phyloP scores from a whole-genome alignment of 2,113 vertebrate genomes.

The Sterrhoptilus dennistouni region DNA sequence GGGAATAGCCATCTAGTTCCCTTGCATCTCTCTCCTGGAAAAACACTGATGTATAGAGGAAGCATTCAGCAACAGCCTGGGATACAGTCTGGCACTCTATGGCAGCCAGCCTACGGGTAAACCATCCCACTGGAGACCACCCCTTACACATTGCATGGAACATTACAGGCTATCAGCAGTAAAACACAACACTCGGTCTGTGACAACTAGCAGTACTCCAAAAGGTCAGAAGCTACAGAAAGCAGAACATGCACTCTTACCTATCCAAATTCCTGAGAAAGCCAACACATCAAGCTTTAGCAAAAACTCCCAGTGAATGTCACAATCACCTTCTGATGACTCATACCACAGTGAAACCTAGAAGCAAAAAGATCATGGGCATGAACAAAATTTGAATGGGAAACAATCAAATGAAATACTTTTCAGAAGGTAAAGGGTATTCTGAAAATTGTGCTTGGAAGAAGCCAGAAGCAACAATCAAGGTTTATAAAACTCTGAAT shows the following conservation, averaged over 20 bases:
- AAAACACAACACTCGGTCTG: neutral
- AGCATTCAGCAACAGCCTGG: neutral
- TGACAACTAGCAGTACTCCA: neutral
- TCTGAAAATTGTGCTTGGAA: neutral
- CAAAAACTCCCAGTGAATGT: neutral
- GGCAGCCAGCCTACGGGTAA: neutral
- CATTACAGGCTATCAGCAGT: accelerated
- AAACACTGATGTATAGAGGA: neutral
- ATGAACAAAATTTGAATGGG: neutral
- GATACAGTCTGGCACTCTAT: neutral
- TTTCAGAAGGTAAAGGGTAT: neutral
- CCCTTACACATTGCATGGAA: neutral
- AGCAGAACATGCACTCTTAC: neutral
- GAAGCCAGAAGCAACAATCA: neutral
- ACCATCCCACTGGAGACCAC: neutral
- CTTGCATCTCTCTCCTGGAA: neutral
- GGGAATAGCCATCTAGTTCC: neutral
- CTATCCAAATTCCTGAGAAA: neutral
- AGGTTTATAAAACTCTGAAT: neutral
- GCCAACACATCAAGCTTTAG: neutral
- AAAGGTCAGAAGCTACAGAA: neutral
- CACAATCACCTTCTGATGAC: neutral
- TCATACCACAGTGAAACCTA: neutral
- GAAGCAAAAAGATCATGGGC: neutral
- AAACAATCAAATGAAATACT: neutral